Evolutionary conservation across 2,113 vertebrate species (phyloP), one percentile per base, ranked within the genome.

Genomic region (Neotragus pygmaeus): DNA sequence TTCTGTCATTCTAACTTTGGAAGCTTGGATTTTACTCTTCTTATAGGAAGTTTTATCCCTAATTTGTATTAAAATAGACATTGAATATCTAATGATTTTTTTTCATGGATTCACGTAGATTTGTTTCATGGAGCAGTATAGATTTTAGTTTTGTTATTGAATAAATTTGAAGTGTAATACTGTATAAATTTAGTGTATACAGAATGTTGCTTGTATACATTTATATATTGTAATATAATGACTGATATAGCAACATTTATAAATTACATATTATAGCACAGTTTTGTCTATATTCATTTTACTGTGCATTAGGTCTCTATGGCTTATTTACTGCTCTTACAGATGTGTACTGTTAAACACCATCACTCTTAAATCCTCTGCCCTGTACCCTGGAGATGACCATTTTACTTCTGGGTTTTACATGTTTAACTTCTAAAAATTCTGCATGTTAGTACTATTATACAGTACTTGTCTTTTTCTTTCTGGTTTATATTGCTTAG

Each of bases 1-100:
- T 86, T 93, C 82, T 30, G 93, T 94, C 47, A 95, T 91, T 93
- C 55, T 90, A 73, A 96, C 21, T 94, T 84, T 19, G 51, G 36
- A 95, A 91, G 85, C 21, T 43, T 90, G 9, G 33, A 23, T 36
- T 89, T 83, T 83, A 57, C 6, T 95, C 7, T 58, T 94, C 47
- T 95, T 17, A 78, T 81, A 78, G 4, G 5, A 78, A 78, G 19
- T 88, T 94, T 87, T 55, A 82, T 58, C 58, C 73, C 14, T 70
- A 55, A 82, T 82, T 96, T 96, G 11, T 80, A 43, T 64, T 80
- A 94, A 95, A 94, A 85, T 64, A 49, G 13, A 55, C 23, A 62
- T 49, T 80, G n/a, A 81, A 28, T 73, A 78, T 85, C 33, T 88
- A 91, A 62, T 51, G 6, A 75, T 64, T 10, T 28, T 78, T 3